Percentiles rank a stretch among this genome's conserved stretches.
Evolutionary conservation across 2,113 vertebrate genomes (phyloP).

Genomic region (Synodontis membranacea): DNA sequence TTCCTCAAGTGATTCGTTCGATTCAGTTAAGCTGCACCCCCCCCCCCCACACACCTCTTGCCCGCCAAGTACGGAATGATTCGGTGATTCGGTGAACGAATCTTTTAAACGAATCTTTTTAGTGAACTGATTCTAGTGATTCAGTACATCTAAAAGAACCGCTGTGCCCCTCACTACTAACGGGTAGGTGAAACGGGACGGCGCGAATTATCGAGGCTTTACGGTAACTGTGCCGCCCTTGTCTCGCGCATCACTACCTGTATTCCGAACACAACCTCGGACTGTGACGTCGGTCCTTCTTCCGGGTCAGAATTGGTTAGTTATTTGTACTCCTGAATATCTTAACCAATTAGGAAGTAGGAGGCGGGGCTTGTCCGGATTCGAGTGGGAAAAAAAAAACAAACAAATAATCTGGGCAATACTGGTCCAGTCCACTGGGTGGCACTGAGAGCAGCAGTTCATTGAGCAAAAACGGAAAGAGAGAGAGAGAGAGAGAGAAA

Average conservation of each 20-base stretch:
- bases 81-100: no score
- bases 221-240: neutral
- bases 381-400: neutral
- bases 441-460: slow-evolving; percentile 23
- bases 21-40: no score
- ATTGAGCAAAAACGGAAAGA: slow-evolving; percentile 34
- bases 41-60: no score
- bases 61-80: no score
- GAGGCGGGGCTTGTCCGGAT: neutral
- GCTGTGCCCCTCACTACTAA: no score
- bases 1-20: no score
- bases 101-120: no score
- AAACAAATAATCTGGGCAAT: neutral
- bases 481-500: slow-evolving; percentile 39
- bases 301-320: neutral
- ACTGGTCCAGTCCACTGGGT: slow-evolving; percentile 14
- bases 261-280: neutral
- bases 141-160: no score
- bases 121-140: no score
- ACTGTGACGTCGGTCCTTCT: neutral
- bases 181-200: neutral
- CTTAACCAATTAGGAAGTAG: neutral
- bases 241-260: neutral
- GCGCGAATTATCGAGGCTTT: neutral
- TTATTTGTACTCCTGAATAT: neutral